A percentile compares a stretch with the other conserved stretches of the same genome.
Evolutionary conservation across 1,140 invertebrate genomes (phyloP).

Genomic region (Philopotamus ludificatus): DNA sequence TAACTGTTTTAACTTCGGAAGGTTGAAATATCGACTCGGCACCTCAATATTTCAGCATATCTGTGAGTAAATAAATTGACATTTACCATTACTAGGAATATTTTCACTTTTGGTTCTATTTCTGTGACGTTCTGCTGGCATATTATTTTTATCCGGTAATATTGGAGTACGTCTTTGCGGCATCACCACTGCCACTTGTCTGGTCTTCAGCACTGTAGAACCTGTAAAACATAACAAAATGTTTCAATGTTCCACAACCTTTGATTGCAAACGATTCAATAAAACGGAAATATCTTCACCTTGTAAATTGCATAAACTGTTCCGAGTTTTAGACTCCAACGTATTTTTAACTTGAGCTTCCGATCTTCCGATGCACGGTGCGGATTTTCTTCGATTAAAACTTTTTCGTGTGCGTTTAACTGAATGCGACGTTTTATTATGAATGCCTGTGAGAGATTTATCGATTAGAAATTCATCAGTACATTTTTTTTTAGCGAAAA

Average conservation of each 20-base stretch:
- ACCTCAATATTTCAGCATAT: no score
- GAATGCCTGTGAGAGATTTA: no score
- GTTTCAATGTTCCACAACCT: no score
- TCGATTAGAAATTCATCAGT: no score
- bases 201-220: background rate
- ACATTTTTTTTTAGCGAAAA: no score
- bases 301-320: conserved; percentile 21
- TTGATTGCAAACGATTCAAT: background rate
- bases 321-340: conserved; percentile 17
- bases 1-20: no score
- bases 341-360: conserved; percentile 18
- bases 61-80: no score
- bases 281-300: conserved; percentile 12
- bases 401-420: conserved; percentile 28
- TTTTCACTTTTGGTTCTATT: background rate
- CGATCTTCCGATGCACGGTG: conserved; percentile 5
- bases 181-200: conserved; percentile 30
- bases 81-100: no score
- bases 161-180: conserved; percentile 27
- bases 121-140: background rate
- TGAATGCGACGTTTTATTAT: background rate
- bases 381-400: conserved; percentile 31
- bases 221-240: background rate
- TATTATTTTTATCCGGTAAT: background rate
- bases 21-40: no score